Evolutionary conservation across 2,113 vertebrate species (phyloP).

Genomic region (Bothrops jararaca): DNA sequence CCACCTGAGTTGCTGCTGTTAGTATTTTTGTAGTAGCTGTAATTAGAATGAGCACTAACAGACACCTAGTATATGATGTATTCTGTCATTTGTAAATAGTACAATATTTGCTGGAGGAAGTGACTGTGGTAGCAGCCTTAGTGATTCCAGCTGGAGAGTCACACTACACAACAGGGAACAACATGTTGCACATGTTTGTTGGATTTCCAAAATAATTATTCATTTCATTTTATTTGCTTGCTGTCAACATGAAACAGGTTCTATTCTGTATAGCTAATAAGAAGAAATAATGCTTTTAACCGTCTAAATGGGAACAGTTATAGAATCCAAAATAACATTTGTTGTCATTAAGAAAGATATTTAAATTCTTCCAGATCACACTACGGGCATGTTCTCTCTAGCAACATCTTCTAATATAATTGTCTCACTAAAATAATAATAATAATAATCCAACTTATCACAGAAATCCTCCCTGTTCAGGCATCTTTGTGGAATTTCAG

Average conservation of each 20-base stretch:
- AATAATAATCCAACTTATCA: no score
- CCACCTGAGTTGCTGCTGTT: not conserved
- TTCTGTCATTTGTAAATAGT: not conserved
- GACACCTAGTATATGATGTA: not conserved
- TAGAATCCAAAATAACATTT: not conserved
- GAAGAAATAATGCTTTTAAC: not conserved
- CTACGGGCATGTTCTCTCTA: not conserved
- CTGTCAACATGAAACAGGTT: conserved; percentile 27
- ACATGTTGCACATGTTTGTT: conserved; percentile 12
- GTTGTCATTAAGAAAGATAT: conserved; percentile 9
- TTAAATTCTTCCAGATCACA: not conserved
- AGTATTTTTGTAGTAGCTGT: not conserved
- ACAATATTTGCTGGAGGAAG: conserved; percentile 4
- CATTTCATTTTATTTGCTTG: conserved; percentile 24
- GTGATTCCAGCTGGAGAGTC: conserved; percentile 11
- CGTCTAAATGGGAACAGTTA: not conserved
- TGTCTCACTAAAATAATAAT: not conserved
- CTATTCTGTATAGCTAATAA: conserved; percentile 1
- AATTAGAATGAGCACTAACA: not conserved
- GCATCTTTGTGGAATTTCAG: not conserved
- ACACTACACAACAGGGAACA: conserved; percentile 15
- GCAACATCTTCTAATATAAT: not conserved
- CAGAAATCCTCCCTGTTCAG: not conserved
- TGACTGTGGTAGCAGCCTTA: not conserved
- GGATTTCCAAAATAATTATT: conserved; percentile 32